Evolutionary conservation across 1,140 invertebrate genomes (phyloP), one percentile per base, ranked within the genome.

Genomic region (Phenacoccus solenopsis): DNA sequence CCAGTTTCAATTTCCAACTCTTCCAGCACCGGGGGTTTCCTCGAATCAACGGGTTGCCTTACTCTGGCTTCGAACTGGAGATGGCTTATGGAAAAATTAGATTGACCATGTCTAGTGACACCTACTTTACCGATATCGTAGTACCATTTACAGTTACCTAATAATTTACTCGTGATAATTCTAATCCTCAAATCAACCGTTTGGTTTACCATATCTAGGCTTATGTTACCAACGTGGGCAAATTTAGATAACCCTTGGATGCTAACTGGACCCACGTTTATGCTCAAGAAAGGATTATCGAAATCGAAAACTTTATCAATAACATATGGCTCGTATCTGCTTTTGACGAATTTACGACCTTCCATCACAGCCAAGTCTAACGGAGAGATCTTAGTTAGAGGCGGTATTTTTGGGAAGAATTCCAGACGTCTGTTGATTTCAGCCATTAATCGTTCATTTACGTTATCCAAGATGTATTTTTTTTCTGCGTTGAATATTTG

Each of bases 341-440:
- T 83, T 3, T 84, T 82, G 1, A 92, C 86, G 74, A 87, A 85
- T 72, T 85, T 86, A 10, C 90, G 81, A 0, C 82, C 82, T 74
- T 90, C 86, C 5, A 86, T 83, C 28, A 93, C 83, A 5, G 88
- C 84, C 83, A 90, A 88, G 74, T 94, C 90, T 59, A 93, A 81
- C 0, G 90, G 90, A 3, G 88, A 87, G 72, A 92, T 24, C 4
- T 90, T 0, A 88, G 90, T 78, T 90, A 91, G 0, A 88, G 88
- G 74, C 91, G 89, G 68, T 83, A 72, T 75, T 13, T 49, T 71
- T 20, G 73, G 72, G 22, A 75, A 69, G 5, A 69, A 56, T 69
- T 70, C 72, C 7, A 75, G 68, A 57, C 72, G 70, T 16, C 28
- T 20, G 57, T 75, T 75, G 10, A 75, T 71, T 57, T 74, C 74